Conservation (phyloP, 1,140 invertebrate species). For the Microplitis demolitor region DNA sequence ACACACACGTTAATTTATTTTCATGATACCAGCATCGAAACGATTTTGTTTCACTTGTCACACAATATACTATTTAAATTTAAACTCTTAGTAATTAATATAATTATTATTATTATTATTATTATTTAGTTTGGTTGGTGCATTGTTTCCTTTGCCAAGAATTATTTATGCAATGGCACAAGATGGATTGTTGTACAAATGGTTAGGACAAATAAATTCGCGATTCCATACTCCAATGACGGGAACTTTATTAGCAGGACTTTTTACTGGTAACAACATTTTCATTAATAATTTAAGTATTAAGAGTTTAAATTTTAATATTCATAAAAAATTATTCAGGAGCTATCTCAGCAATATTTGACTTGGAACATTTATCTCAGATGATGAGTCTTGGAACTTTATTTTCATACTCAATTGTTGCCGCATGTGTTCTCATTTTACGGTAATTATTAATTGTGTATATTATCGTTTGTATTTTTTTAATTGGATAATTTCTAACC, state of each 20-base stretch:
- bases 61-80: no score
- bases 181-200: constrained; percentile 82
- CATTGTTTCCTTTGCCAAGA: constrained; percentile 84
- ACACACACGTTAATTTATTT: no score
- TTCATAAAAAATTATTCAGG: constrained; percentile 51
- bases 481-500: neutral
- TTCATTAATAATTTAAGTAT: no score
- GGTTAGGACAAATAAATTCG: constrained; percentile 71
- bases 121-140: constrained; percentile 73
- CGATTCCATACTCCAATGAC: constrained; percentile 79
- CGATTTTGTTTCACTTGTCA: no score
- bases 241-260: constrained; percentile 78
- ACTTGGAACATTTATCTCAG: constrained; percentile 74
- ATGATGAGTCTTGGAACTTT: constrained; percentile 90
- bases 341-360: constrained; percentile 75
- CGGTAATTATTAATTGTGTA: constrained; percentile 55
- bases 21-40: no score
- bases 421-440: constrained; percentile 78
- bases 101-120: no score
- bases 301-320: no score
- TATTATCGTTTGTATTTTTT: no score
- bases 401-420: constrained; percentile 82
- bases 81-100: no score
- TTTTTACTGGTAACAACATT: constrained; percentile 69
- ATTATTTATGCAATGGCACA: constrained; percentile 88